Percentiles rank a stretch among this genome's conserved stretches.
Conservation (phyloP, 2,113 vertebrate species). For the Cettia cetti region DNA sequence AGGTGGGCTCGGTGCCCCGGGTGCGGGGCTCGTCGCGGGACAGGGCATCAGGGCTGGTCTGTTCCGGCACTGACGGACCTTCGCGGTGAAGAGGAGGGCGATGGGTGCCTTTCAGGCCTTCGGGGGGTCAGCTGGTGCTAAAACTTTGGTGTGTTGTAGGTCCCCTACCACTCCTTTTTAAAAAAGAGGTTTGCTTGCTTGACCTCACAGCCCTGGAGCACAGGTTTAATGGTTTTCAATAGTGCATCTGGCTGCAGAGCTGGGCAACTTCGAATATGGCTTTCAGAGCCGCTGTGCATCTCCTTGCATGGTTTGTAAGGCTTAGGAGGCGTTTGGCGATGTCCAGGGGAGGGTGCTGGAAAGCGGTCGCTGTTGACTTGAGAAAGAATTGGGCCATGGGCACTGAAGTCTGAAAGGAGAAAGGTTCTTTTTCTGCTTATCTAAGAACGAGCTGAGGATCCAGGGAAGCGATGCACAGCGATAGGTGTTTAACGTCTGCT, state of each 20-base stretch:
- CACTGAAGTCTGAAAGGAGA: neutral
- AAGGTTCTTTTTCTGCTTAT: neutral
- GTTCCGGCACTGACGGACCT: neutral
- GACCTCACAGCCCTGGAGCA: neutral
- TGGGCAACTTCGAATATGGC: neutral
- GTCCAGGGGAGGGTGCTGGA: neutral
- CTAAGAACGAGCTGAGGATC: neutral
- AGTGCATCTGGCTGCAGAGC: neutral
- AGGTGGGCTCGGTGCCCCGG: neutral
- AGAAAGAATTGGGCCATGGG: neutral
- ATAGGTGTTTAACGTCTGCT: neutral
- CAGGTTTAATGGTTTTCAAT: neutral
- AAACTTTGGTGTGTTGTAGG: neutral
- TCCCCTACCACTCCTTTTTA: neutral
- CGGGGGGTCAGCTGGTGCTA: neutral
- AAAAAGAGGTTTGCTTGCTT: neutral
- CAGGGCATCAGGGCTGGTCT: fast-evolving
- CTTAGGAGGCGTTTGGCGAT: neutral
- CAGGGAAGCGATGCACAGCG: neutral
- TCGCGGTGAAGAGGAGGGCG: neutral
- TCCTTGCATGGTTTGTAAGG: neutral
- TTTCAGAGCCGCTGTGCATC: neutral
- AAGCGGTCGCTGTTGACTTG: neutral
- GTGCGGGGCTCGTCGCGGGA: neutral
- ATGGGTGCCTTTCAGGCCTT: neutral